These are phyloP conservation scores for Rutpela maculata DNA, from an alignment of 2,888 invertebrate genomes.

Conservation along the genomic window DNA sequence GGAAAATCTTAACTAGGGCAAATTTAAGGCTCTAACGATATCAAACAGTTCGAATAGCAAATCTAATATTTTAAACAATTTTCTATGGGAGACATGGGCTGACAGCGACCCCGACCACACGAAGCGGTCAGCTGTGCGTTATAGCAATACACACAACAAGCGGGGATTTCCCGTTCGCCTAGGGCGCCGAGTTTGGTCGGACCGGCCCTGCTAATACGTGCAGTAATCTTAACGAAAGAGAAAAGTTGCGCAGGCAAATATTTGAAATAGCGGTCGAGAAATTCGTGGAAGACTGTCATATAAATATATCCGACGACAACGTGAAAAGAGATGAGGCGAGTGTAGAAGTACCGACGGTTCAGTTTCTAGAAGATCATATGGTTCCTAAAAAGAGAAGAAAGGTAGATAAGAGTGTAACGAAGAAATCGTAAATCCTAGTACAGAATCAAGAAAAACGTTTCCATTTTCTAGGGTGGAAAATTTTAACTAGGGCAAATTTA, in stretches of 20 bases:
- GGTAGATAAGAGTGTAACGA: conserved; percentile 43
- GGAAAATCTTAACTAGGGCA: conserved; percentile 14
- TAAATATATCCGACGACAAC: conserved; percentile 42
- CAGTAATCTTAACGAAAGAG: conserved; percentile 30
- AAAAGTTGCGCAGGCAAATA: conserved; percentile 52
- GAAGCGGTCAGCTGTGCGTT: too few relatives aligned
- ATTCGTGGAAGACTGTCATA: conserved; percentile 50
- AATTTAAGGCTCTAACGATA: conserved; percentile 13
- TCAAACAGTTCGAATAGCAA: neutral
- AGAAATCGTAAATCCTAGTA: conserved; percentile 44
- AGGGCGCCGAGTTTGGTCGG: too few relatives aligned
- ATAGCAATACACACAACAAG: too few relatives aligned
- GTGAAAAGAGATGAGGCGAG: neutral
- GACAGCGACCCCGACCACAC: too few relatives aligned
- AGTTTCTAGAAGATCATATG: conserved; percentile 52
- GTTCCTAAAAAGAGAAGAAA: conserved; percentile 63
- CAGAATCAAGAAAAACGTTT: conserved; percentile 6
- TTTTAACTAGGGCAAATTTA: conserved; percentile 29
- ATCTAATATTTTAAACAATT: neutral
- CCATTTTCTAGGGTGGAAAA: neutral
- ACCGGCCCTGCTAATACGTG: conserved; percentile 2
- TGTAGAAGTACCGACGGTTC: neutral
- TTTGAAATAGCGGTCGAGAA: conserved; percentile 60
- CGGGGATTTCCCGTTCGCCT: too few relatives aligned
- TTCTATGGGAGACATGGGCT: conserved; percentile 14